phyloP scores from a whole-genome alignment of 2,113 vertebrate species.

The Colossoma macropomum region DNA sequence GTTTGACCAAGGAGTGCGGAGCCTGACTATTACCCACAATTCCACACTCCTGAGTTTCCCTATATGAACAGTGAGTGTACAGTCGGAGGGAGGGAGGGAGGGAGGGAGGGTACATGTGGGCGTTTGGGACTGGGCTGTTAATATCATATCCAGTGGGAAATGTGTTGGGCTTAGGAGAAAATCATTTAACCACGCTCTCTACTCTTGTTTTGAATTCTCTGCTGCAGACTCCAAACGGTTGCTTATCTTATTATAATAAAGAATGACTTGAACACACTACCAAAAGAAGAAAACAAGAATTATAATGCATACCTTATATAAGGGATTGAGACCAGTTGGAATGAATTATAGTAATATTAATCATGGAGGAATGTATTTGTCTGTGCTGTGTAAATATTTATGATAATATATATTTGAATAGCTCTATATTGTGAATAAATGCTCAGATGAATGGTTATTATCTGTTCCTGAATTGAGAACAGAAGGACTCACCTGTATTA shows the following conservation, averaged over 20 bases:
- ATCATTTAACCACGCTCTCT: conserved; percentile 68
- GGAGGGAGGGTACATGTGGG: conserved; percentile 48
- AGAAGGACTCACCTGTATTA: conserved; percentile 11
- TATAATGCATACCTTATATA: conserved; percentile 56
- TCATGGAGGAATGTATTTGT: conserved; percentile 73
- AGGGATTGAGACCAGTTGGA: conserved; percentile 67
- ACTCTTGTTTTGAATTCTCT: conserved; percentile 73
- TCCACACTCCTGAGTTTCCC: conserved; percentile 65
- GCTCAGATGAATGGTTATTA: not conserved
- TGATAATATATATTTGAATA: conserved; percentile 59
- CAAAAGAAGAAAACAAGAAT: conserved; percentile 46
- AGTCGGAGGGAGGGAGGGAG: conserved; percentile 58
- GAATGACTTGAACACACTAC: conserved; percentile 62
- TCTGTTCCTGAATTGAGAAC: not conserved
- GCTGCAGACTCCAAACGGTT: conserved; percentile 71
- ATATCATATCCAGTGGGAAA: conserved; percentile 16
- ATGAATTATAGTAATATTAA: conserved; percentile 62
- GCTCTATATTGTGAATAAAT: conserved; percentile 41
- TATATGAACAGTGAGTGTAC: conserved; percentile 55
- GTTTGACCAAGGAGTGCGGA: conserved; percentile 62
- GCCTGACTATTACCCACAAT: conserved; percentile 70
- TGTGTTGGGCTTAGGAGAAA: conserved; percentile 22
- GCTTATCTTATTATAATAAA: conserved; percentile 68
- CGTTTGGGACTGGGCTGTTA: conserved; percentile 46
- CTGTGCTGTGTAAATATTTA: conserved; percentile 80